A percentile compares a stretch with the other conserved stretches of the same genome.
These are phyloP conservation scores for Bradypodion pumilum DNA, from an alignment of 2,797 vertebrate genomes.

Conservation along the genomic window DNA sequence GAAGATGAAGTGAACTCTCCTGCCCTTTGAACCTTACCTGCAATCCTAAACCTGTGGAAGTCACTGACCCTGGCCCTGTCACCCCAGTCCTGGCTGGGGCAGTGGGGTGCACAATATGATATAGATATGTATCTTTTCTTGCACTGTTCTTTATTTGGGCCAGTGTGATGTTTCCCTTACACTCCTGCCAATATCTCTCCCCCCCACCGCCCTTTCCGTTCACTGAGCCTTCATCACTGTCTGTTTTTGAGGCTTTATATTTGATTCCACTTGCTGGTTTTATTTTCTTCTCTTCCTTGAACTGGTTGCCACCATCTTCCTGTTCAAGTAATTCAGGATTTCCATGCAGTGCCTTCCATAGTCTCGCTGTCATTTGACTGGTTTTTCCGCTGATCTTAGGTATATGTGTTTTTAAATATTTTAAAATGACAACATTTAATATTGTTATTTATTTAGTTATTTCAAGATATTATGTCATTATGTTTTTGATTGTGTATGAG, in stretches of 20 bases:
- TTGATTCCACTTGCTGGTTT: background rate
- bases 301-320: background rate
- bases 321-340: background rate
- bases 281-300: background rate
- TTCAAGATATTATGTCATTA: no score
- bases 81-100: no score
- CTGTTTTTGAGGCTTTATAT: background rate
- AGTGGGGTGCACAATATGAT: no score
- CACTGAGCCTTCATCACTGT: background rate
- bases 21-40: no score
- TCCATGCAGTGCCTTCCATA: background rate
- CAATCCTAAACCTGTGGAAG: background rate
- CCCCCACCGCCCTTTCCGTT: background rate
- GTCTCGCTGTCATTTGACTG: background rate
- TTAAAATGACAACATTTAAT: no score
- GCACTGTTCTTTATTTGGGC: slow-evolving; percentile 15
- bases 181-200: background rate
- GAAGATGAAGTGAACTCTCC: no score
- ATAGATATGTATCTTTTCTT: slow-evolving; percentile 1
- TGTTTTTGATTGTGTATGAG: background rate
- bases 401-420: no score
- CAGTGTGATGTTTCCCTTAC: background rate
- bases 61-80: no score
- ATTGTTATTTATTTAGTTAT: no score
- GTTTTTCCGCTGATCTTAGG: background rate